phyloP scores from a whole-genome alignment of 2,797 vertebrate species.

The Cuniculus paca region DNA sequence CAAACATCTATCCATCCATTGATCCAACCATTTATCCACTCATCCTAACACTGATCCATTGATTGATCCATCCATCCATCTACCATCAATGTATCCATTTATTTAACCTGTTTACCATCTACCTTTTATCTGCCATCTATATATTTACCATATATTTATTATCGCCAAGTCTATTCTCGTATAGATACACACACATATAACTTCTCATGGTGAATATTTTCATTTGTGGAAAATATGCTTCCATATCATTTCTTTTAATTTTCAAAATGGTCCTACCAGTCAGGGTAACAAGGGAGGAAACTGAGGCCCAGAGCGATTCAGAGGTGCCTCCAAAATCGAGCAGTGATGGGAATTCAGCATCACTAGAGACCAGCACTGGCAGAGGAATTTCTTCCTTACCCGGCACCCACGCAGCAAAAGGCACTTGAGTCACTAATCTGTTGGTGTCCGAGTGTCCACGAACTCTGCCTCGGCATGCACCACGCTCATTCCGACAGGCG shows the following conservation, averaged over 20 bases:
- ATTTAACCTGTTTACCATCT: background rate
- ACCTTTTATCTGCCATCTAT: background rate
- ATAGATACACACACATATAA: fast-evolving
- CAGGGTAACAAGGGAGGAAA: background rate
- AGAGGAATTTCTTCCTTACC: background rate
- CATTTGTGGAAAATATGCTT: background rate
- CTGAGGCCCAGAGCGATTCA: background rate
- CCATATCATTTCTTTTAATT: background rate
- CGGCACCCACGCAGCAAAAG: too few species aligned
- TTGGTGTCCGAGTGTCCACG: background rate
- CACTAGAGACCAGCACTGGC: background rate
- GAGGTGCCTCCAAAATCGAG: background rate
- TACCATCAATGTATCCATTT: background rate
- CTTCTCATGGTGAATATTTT: background rate
- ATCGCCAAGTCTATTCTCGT: background rate
- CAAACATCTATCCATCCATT: background rate
- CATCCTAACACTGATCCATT: background rate
- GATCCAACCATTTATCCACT: background rate
- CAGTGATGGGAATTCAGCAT: background rate
- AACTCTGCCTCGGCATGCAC: fast-evolving
- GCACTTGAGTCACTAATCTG: background rate
- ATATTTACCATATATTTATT: background rate
- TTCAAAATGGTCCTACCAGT: background rate
- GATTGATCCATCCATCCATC: background rate
- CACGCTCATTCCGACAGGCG: fast-evolving